phyloP scores from a whole-genome alignment of 1,140 invertebrate genomes.

The Maniola jurtina region DNA sequence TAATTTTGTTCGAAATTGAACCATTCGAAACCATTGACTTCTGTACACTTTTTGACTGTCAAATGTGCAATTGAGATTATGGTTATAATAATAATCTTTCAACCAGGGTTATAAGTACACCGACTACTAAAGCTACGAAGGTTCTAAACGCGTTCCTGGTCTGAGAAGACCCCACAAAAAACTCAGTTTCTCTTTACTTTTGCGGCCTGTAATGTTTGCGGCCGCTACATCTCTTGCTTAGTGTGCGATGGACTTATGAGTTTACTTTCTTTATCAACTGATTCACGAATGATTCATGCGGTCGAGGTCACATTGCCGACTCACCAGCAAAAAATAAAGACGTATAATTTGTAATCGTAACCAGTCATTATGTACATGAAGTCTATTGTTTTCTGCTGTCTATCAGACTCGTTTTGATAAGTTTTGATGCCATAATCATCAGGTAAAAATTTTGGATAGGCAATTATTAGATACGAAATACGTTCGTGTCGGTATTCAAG shows the following conservation, averaged over 20 bases:
- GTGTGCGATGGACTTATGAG: conserved; percentile 4
- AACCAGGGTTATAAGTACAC: too few species aligned
- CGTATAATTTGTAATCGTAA: conserved; percentile 37
- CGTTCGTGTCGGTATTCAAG: background rate
- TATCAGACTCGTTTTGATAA: conserved; percentile 12
- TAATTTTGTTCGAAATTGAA: too few species aligned
- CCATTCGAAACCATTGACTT: too few species aligned
- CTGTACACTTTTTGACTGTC: too few species aligned
- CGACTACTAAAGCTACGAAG: too few species aligned
- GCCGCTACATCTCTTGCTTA: too few species aligned
- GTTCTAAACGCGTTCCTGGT: too few species aligned
- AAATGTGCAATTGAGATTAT: too few species aligned
- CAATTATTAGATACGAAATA: background rate
- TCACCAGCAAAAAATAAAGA: conserved; percentile 38
- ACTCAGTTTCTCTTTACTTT: too few species aligned
- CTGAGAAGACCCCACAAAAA: too few species aligned
- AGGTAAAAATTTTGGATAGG: conserved; percentile 1
- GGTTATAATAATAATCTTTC: too few species aligned
- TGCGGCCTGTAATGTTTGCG: too few species aligned
- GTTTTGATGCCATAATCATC: conserved; percentile 14
- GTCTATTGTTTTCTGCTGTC: conserved; percentile 26
- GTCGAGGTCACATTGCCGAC: conserved; percentile 32
- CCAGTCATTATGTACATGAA: conserved; percentile 34
- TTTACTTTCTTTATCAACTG: conserved; percentile 32
- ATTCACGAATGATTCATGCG: conserved; percentile 31